Percentiles rank a stretch among this genome's conserved stretches.
phyloP scores from a whole-genome alignment of 2,888 invertebrate genomes.

The Drosophila helvetica region DNA sequence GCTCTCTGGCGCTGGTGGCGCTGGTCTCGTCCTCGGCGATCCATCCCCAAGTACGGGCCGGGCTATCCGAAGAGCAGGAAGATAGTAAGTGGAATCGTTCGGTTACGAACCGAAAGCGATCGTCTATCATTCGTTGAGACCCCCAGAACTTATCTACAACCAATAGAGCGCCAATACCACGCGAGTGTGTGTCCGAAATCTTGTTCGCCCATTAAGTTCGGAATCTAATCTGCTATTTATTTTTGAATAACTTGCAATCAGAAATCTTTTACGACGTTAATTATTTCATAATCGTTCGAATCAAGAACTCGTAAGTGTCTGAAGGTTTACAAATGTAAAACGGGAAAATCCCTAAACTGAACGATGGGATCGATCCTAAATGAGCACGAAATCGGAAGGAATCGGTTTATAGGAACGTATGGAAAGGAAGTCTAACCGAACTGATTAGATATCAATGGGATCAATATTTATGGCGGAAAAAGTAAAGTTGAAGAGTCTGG shows the following conservation, averaged over 20 bases:
- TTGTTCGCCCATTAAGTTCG: constrained; percentile 8
- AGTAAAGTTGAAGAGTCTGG: neutral
- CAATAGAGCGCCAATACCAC: constrained; percentile 7
- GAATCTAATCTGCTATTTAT: constrained; percentile 18
- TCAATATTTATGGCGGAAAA: neutral
- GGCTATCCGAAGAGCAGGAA: constrained; percentile 55
- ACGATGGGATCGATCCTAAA: neutral
- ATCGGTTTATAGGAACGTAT: neutral
- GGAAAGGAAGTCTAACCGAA: neutral
- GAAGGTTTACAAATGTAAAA: neutral
- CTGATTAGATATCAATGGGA: neutral
- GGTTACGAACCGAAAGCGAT: neutral
- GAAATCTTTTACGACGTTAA: neutral
- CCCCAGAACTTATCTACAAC: constrained; percentile 23
- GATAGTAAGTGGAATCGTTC: constrained; percentile 51
- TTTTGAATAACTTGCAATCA: constrained; percentile 10
- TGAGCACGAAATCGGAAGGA: neutral
- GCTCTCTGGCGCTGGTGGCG: constrained; percentile 36
- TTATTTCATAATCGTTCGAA: neutral
- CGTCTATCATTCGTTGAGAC: constrained; percentile 24
- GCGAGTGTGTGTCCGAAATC: constrained; percentile 13
- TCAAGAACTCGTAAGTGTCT: neutral
- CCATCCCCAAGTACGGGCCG: constrained; percentile 27
- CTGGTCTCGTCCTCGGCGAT: neutral
- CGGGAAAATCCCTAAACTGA: too few relatives aligned